Conservation (phyloP, 2,888 invertebrate species). For the Cephus pygmeus region DNA sequence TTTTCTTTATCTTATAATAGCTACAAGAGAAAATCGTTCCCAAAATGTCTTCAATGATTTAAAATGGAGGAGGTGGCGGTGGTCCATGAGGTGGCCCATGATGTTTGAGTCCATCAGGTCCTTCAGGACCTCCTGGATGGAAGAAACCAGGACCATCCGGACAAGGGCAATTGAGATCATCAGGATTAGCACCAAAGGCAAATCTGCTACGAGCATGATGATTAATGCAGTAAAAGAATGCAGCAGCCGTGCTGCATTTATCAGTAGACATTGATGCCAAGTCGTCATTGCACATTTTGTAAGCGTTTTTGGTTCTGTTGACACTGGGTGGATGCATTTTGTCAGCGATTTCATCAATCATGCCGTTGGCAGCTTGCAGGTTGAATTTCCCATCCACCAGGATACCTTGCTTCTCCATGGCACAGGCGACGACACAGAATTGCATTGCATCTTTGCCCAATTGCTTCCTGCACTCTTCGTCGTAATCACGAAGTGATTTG, state of each 20-base stretch:
- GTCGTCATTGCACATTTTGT: not conserved
- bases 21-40: no score
- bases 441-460: not conserved
- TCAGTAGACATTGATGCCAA: not conserved
- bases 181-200: no score
- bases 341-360: slow-evolving; percentile 2
- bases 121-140: not conserved
- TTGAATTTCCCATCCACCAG: slow-evolving; percentile 9
- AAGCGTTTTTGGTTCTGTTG: not conserved
- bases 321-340: not conserved
- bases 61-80: not conserved
- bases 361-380: not conserved
- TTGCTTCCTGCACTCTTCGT: slow-evolving; percentile 9
- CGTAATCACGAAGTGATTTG: slow-evolving; percentile 1
- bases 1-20: no score
- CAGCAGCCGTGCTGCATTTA: slow-evolving; percentile 5
- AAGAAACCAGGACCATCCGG: no score
- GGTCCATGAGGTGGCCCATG: not conserved
- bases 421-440: slow-evolving; percentile 8
- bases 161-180: no score
- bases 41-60: no score
- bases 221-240: slow-evolving; percentile 16
- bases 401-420: slow-evolving; percentile 11
- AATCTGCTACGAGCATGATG: not conserved
- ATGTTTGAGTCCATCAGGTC: not conserved